Evolutionary conservation across 2,797 vertebrate species (phyloP), one percentile per base, ranked within the genome.

Genomic region (Hippocampus kuda): DNA sequence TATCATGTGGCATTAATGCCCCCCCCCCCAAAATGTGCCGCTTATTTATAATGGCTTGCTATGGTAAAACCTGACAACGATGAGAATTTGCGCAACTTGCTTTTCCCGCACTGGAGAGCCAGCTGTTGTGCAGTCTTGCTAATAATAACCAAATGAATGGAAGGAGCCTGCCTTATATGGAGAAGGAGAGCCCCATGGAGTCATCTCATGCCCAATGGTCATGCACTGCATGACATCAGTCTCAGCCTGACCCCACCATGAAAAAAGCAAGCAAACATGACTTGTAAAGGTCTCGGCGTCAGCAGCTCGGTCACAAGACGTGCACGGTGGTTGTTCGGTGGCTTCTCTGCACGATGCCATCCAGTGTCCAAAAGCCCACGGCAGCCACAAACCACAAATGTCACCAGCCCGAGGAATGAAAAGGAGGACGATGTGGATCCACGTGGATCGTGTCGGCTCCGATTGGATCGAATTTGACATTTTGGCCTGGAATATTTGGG

Each of bases 81-180:
- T 74, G 71, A 76, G 73, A 83, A 81, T 73, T 27, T 72, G 68
- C 62, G n/a, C 56, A 34, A 13, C 70, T 70, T 69, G 60, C 65
- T 41, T 61, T 76, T 77, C 77, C 76, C 65, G 68, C 70, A 84
- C 70, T 79, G 70, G 57, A 78, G 65, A 75, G 74, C 46, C 72
- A 74, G 66, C 65, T 61, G 70, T 68, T 66, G 66, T 75, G 62
- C 60, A 65, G 74, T 54, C 56, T 49, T 48, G 62, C 87, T 87
- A 87, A 84, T 73, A 84, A 87, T 87, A 88, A 82, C 84, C 68
- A 15, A 66, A 76, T 79, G 82, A 83, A 83, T 83, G 81, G 73
- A 75, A 76, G 81, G 74, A 75, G 77, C 66, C 27, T 0, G 70
- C 86, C 85, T 81, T 88, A 80, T 86, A 85, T 81, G 86, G 87